A percentile compares a stretch with the other conserved stretches of the same genome.
Conservation (phyloP, 2,113 vertebrate species). For the Calidris pugnax region DNA sequence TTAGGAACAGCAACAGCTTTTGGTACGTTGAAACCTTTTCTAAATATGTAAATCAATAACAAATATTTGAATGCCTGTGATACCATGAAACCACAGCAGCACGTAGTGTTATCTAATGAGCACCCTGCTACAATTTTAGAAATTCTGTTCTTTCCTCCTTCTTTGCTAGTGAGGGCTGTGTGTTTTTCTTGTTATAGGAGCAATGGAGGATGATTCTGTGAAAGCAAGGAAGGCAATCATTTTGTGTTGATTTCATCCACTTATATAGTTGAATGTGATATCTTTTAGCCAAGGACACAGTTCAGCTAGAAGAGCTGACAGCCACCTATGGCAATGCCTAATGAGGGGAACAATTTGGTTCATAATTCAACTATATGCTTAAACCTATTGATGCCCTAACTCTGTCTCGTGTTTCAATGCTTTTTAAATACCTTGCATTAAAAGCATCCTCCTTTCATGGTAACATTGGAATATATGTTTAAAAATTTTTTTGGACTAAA, state of each 20-base stretch:
- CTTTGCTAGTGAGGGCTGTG: not conserved
- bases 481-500: not conserved
- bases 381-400: not conserved
- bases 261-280: accelerated
- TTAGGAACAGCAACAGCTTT: not conserved
- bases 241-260: not conserved
- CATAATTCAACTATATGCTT: not conserved
- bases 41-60: not conserved
- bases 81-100: not conserved
- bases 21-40: not conserved
- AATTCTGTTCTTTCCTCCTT: not conserved
- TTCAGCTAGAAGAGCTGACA: not conserved
- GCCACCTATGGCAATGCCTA: not conserved
- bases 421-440: not conserved
- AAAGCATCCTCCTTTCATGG: not conserved
- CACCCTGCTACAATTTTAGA: not conserved
- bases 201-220: not conserved
- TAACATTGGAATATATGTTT: not conserved
- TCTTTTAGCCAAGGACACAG: not conserved
- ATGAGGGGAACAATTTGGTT: not conserved
- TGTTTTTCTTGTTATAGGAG: not conserved
- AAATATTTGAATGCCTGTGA: not conserved
- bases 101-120: not conserved
- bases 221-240: not conserved
- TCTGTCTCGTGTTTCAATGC: not conserved